Evolutionary conservation across 2,113 vertebrate species (phyloP).

Genomic region (Micronycteris hirsuta): DNA sequence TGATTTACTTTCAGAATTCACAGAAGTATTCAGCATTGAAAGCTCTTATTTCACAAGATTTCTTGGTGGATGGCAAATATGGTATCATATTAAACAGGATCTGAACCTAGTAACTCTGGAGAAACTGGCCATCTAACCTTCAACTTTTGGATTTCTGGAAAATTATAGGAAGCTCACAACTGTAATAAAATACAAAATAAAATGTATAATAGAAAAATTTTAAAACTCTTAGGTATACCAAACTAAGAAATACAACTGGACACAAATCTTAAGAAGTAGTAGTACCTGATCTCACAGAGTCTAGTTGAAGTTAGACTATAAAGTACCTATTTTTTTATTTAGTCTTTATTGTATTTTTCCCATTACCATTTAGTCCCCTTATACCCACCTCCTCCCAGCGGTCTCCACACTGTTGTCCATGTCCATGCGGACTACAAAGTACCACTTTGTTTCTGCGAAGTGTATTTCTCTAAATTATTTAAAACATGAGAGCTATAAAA

Average conservation of each 20-base stretch:
- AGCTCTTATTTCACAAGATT: background rate
- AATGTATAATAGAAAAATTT: background rate
- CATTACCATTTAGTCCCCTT: too few relatives aligned
- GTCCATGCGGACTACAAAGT: background rate
- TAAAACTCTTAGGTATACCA: background rate
- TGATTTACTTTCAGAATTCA: background rate
- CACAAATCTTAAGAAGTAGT: background rate
- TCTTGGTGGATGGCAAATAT: background rate
- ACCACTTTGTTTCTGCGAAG: background rate
- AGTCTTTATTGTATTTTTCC: too few relatives aligned
- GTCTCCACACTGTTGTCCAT: too few relatives aligned
- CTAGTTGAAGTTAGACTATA: background rate
- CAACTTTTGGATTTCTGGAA: background rate
- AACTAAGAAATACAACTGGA: background rate
- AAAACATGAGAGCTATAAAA: background rate
- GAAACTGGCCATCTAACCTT: background rate
- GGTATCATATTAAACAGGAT: background rate
- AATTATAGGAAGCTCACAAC: background rate
- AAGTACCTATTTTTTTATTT: background rate
- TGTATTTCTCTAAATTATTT: background rate
- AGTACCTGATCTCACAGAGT: background rate
- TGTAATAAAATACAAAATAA: conserved; percentile 7
- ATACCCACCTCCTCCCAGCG: too few relatives aligned
- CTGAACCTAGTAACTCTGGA: background rate
- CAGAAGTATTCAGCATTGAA: background rate